Conservation (phyloP, 2,888 invertebrate genomes). For the Leucophora obtusa region DNA sequence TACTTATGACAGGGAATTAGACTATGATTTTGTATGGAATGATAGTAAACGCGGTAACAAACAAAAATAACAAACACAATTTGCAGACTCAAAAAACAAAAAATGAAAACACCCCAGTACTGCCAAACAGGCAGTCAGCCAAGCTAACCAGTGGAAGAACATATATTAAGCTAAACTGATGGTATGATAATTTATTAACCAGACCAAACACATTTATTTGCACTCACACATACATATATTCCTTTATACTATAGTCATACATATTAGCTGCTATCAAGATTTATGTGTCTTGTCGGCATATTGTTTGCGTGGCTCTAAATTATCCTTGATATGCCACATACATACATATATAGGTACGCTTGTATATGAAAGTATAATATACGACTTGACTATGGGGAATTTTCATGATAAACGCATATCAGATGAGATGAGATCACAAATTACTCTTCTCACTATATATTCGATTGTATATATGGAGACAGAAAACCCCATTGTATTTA, state of each 20-base stretch:
- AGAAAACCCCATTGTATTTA: not conserved
- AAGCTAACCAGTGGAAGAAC: slow-evolving; percentile 28
- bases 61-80: slow-evolving; percentile 14
- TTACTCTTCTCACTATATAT: slow-evolving; percentile 54
- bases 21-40: slow-evolving; percentile 14
- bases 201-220: slow-evolving; percentile 54
- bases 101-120: slow-evolving; percentile 15
- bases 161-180: slow-evolving; percentile 58
- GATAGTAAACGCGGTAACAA: slow-evolving; percentile 23
- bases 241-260: slow-evolving; percentile 16
- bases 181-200: slow-evolving; percentile 66
- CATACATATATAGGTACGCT: not conserved
- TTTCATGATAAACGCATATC: slow-evolving; percentile 64
- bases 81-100: not conserved
- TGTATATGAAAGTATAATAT: slow-evolving; percentile 43
- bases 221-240: not conserved
- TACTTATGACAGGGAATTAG: slow-evolving; percentile 51
- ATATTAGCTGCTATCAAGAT: slow-evolving; percentile 66
- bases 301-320: slow-evolving; percentile 67
- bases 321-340: slow-evolving; percentile 60
- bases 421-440: slow-evolving; percentile 64
- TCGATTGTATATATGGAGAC: slow-evolving; percentile 19
- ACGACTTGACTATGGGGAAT: slow-evolving; percentile 64
- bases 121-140: slow-evolving; percentile 10
- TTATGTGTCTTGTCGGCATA: slow-evolving; percentile 66